Evolutionary conservation across 2,888 invertebrate genomes (phyloP).

Genomic region (Platycheirus albimanus): DNA sequence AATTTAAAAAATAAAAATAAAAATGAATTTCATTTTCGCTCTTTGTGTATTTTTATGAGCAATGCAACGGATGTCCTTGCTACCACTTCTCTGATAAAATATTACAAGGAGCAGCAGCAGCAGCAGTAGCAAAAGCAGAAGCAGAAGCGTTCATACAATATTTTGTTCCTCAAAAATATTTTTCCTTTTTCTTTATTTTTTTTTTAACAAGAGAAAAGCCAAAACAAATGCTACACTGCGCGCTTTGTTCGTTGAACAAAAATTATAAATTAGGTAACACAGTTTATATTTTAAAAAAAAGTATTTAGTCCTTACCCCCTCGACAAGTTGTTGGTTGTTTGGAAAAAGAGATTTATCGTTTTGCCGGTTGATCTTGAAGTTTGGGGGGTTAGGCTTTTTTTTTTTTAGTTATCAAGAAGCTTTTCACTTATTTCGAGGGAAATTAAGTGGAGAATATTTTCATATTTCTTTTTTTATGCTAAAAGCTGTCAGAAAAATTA

Average conservation of each 20-base stretch:
- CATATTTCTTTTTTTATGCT: neutral
- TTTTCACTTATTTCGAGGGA: neutral
- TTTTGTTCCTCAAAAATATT: conserved; percentile 54
- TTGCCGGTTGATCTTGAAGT: conserved; percentile 61
- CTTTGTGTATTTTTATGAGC: conserved; percentile 52
- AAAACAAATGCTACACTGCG: conserved; percentile 41
- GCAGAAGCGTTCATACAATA: too few relatives aligned
- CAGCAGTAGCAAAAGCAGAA: too few relatives aligned
- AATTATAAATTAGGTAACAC: conserved; percentile 67
- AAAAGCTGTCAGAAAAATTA: conserved; percentile 1
- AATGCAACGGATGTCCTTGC: conserved; percentile 68
- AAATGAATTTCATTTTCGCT: conserved; percentile 46
- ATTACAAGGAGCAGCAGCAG: conserved; percentile 56
- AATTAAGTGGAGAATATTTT: neutral
- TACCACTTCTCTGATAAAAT: conserved; percentile 61
- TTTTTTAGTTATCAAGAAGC: neutral
- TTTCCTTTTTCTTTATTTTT: conserved; percentile 28
- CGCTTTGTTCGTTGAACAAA: conserved; percentile 37
- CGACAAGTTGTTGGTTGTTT: conserved; percentile 12
- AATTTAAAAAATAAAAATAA: conserved; percentile 15
- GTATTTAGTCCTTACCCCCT: neutral
- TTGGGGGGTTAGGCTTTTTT: conserved; percentile 12
- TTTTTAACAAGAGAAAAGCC: conserved; percentile 19
- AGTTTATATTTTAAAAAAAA: conserved; percentile 34
- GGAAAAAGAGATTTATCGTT: conserved; percentile 56